Conservation (phyloP, 2,888 invertebrate species). For the Teleiodes luculella region DNA sequence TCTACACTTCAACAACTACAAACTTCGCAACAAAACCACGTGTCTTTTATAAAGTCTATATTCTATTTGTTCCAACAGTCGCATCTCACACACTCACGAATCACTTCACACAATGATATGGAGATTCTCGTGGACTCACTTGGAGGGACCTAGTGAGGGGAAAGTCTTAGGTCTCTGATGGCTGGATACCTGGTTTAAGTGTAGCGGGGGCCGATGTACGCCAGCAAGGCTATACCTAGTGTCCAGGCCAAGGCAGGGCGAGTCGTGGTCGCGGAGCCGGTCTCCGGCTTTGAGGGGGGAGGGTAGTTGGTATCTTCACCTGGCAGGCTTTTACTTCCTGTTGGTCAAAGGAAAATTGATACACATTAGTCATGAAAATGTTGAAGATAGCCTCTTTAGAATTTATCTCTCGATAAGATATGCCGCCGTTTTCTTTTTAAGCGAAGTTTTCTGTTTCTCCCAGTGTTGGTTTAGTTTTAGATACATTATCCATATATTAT, state of each 20-base stretch:
- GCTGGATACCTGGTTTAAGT: slow-evolving; percentile 33
- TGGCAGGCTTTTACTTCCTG: slow-evolving; percentile 29
- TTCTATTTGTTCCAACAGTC: slow-evolving; percentile 26
- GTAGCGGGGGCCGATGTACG: slow-evolving; percentile 33
- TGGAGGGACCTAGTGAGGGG: slow-evolving; percentile 22
- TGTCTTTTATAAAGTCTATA: slow-evolving; percentile 43
- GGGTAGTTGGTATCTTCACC: slow-evolving; percentile 47
- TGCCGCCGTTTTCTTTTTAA: too few species aligned
- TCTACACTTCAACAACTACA: slow-evolving; percentile 18
- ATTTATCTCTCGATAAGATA: too few species aligned
- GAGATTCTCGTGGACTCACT: slow-evolving; percentile 40
- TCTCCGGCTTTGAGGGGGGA: slow-evolving; percentile 49
- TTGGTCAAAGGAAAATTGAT: slow-evolving; percentile 10
- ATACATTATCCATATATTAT: too few species aligned
- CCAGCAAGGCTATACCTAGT: slow-evolving; percentile 32
- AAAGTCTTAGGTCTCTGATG: slow-evolving; percentile 28
- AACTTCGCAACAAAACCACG: slow-evolving; percentile 23
- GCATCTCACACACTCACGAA: slow-evolving; percentile 23
- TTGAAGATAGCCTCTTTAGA: too few species aligned
- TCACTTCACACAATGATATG: slow-evolving; percentile 49
- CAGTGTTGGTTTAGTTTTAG: too few species aligned
- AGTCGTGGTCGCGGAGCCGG: slow-evolving; percentile 36
- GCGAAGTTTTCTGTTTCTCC: too few species aligned
- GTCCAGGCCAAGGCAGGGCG: slow-evolving; percentile 32
- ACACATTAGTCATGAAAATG: not conserved